A percentile compares a stretch with the other conserved stretches of the same genome.
These are phyloP conservation scores for Ictidomys tridecemlineatus DNA, from an alignment of 2,113 vertebrate genomes.

Conservation along the genomic window DNA sequence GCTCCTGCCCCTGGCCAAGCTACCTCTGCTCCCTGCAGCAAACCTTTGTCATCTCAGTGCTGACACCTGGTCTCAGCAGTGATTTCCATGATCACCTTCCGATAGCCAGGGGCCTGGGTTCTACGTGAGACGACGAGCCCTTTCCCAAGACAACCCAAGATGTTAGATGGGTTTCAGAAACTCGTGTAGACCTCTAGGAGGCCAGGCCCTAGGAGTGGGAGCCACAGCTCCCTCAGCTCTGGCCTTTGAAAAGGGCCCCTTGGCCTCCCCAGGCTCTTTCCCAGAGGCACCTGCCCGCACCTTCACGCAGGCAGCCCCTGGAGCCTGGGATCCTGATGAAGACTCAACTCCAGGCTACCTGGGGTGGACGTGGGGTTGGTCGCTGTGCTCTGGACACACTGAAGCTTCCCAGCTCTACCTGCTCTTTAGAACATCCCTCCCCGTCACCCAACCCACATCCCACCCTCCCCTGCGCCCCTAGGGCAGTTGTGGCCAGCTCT, in stretches of 20 bases:
- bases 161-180: background rate
- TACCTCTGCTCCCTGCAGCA: background rate
- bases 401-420: no score
- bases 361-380: background rate
- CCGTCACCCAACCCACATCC: rapidly evolving
- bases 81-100: background rate
- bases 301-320: background rate
- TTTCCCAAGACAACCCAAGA: background rate
- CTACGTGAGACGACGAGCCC: background rate
- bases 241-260: background rate
- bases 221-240: background rate
- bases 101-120: background rate
- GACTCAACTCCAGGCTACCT: background rate
- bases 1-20: no score
- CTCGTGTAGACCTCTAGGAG: no score
- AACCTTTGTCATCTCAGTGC: background rate
- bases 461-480: background rate
- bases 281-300: background rate
- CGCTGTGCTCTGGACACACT: background rate
- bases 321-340: background rate
- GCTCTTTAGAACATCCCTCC: background rate
- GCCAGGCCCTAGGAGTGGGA: background rate
- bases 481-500: background rate
- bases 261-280: background rate
- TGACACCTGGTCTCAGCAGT: background rate